Evolutionary conservation across 2,888 invertebrate species (phyloP).

Genomic region (Callyntrura guangdongensis): DNA sequence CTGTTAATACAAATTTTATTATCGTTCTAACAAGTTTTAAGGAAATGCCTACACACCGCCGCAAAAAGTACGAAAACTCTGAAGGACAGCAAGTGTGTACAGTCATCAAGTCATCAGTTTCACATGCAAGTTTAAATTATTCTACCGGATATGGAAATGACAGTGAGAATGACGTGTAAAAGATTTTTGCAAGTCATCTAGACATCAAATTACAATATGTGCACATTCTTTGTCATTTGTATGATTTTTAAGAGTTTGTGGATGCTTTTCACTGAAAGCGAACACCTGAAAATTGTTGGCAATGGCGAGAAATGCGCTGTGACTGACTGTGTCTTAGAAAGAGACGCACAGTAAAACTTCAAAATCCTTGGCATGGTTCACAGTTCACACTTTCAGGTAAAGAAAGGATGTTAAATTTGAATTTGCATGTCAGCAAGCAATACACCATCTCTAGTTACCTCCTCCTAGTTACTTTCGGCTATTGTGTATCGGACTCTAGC

Average conservation of each 20-base stretch:
- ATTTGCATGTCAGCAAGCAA: constrained; percentile 22
- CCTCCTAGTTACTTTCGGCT: constrained; percentile 25
- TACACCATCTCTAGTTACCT: neutral
- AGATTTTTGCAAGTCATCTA: constrained; percentile 63
- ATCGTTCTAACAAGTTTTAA: too few species aligned
- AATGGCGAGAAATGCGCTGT: constrained; percentile 28
- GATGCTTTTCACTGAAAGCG: constrained; percentile 57
- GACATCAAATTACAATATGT: neutral
- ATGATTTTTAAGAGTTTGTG: constrained; percentile 17
- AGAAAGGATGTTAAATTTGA: neutral
- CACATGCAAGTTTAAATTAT: neutral
- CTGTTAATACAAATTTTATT: too few species aligned
- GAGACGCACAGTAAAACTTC: constrained; percentile 9
- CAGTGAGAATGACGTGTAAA: constrained; percentile 70
- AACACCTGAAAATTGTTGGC: constrained; percentile 38
- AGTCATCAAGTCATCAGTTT: too few species aligned
- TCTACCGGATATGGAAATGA: constrained; percentile 73
- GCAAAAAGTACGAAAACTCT: too few species aligned
- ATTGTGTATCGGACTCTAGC: constrained; percentile 65
- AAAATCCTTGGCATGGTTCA: neutral
- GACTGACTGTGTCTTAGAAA: constrained; percentile 18
- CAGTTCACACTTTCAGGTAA: neutral
- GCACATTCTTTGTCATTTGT: constrained; percentile 11
- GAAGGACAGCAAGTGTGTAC: too few species aligned
- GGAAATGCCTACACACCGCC: too few species aligned